Percentiles rank a stretch among this genome's conserved stretches.
Evolutionary conservation across 2,888 invertebrate species (phyloP).

Genomic region (Dastarcus helophoroides): DNA sequence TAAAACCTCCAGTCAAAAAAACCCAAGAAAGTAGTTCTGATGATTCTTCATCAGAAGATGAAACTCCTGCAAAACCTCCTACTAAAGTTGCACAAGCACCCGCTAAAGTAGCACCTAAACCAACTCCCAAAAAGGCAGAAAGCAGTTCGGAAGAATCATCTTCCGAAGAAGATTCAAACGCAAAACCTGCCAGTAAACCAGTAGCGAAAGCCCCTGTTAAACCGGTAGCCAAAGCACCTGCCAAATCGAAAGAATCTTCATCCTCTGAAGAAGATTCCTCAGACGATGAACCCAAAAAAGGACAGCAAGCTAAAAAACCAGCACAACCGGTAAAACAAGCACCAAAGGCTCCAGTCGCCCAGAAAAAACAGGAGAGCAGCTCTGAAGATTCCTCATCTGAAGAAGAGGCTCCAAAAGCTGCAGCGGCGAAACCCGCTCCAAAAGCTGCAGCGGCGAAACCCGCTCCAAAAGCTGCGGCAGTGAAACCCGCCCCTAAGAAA

Average conservation of each 20-base stretch:
- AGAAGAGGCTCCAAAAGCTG: conserved; percentile 13
- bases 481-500: conserved; percentile 13
- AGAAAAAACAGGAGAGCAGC: conserved; percentile 14
- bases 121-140: conserved; percentile 17
- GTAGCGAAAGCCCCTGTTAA: conserved; percentile 14
- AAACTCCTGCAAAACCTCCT: conserved; percentile 8
- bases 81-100: conserved; percentile 5
- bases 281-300: conserved; percentile 21
- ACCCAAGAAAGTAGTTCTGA: conserved; percentile 17
- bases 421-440: conserved; percentile 7
- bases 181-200: conserved; percentile 14
- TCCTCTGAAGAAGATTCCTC: conserved; percentile 23
- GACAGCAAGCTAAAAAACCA: conserved; percentile 12
- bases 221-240: conserved; percentile 28
- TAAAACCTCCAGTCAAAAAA: conserved; percentile 8
- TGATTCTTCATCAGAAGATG: conserved; percentile 22
- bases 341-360: conserved; percentile 13
- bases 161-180: conserved; percentile 20
- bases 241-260: conserved; percentile 19
- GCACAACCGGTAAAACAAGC: conserved; percentile 16
- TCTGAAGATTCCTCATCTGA: conserved; percentile 15
- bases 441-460: conserved; percentile 11
- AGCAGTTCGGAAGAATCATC: conserved; percentile 20
- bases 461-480: conserved; percentile 6
- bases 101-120: conserved; percentile 11